These are phyloP conservation scores for Lepas anatifera DNA, from an alignment of 2,888 invertebrate species.

Conservation along the genomic window DNA sequence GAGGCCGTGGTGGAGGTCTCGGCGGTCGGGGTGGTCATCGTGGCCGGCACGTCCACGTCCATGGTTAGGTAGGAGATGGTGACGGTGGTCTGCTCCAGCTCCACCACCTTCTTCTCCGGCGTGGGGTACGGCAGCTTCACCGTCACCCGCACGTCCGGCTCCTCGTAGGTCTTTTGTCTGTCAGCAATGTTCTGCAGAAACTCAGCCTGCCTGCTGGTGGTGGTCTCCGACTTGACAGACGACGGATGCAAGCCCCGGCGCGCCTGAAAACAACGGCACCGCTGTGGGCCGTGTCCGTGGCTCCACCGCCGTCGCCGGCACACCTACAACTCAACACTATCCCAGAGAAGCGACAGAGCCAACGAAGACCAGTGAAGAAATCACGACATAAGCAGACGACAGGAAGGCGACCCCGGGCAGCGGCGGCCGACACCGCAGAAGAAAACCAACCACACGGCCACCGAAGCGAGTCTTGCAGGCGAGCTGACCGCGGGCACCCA, in stretches of 20 bases:
- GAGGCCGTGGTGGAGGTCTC: not conserved
- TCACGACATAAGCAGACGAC: too few species aligned
- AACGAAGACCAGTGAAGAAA: too few species aligned
- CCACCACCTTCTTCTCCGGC: not conserved
- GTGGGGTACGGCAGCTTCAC: not conserved
- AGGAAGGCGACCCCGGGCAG: too few species aligned
- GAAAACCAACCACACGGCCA: not conserved
- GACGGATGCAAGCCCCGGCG: not conserved
- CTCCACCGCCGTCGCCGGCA: not conserved
- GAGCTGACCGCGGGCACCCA: too few species aligned
- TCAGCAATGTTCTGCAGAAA: not conserved
- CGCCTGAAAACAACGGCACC: not conserved
- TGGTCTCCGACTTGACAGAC: too few species aligned
- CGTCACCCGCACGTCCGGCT: not conserved
- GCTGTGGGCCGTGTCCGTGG: not conserved
- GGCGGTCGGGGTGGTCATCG: not conserved
- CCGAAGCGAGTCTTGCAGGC: too few species aligned
- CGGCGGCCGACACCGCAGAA: not conserved
- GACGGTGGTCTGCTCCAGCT: not conserved
- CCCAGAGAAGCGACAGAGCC: too few species aligned
- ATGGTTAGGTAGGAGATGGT: slow-evolving; percentile 3
- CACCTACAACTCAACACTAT: too few species aligned
- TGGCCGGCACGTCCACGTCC: not conserved
- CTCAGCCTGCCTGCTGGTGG: not conserved
- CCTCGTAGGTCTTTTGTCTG: not conserved